phyloP scores from a whole-genome alignment of 2,888 invertebrate genomes.

The Caenorhabditis sulstoni region DNA sequence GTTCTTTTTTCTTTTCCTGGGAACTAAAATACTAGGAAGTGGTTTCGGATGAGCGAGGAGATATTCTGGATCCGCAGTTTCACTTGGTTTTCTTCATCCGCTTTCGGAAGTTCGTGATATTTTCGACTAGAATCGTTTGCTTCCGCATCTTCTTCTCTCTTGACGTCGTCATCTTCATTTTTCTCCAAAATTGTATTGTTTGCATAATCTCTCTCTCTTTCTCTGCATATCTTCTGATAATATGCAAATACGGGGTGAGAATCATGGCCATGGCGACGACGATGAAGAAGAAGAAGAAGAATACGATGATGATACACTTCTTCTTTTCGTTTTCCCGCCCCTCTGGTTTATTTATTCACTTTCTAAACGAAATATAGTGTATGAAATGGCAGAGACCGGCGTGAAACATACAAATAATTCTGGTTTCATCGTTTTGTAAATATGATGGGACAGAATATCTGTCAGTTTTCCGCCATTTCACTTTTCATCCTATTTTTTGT shows the following conservation, averaged over 20 bases:
- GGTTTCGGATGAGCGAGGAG: background rate
- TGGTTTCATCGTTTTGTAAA: conserved; percentile 18
- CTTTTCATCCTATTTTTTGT: background rate
- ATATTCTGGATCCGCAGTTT: background rate
- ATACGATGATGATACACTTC: conserved; percentile 1
- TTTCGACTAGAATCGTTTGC: too few species aligned
- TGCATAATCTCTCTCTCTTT: conserved; percentile 3
- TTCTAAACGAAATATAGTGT: background rate
- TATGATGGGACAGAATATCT: background rate
- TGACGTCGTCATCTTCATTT: background rate
- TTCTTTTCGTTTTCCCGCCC: background rate
- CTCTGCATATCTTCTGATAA: background rate
- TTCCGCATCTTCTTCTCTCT: too few species aligned
- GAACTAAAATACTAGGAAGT: background rate
- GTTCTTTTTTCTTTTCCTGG: conserved; percentile 4
- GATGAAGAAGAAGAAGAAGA: too few species aligned
- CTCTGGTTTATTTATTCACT: conserved; percentile 16
- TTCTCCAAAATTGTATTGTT: background rate
- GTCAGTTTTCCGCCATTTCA: background rate
- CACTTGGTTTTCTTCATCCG: too few species aligned
- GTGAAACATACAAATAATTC: conserved; percentile 8
- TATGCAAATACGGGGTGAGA: conserved; percentile 10
- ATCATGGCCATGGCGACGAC: conserved; percentile 8
- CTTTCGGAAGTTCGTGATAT: too few species aligned
- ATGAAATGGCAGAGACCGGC: background rate